phyloP scores from a whole-genome alignment of 2,888 invertebrate genomes.

The Pardosa pseudoannulata region DNA sequence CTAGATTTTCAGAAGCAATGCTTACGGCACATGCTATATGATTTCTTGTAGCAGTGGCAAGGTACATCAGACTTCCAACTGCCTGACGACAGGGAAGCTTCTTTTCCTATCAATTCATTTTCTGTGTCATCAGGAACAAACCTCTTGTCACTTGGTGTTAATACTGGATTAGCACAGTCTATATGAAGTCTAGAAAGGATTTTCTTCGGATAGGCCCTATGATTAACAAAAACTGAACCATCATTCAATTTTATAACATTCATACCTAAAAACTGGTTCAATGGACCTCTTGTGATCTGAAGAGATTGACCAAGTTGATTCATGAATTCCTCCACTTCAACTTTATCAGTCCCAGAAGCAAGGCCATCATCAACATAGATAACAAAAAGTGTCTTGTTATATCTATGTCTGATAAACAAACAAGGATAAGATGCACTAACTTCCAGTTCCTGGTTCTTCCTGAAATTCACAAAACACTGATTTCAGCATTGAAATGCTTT shows the following conservation, averaged over 20 bases:
- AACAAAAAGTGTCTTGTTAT: constrained; percentile 1
- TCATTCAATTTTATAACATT: constrained; percentile 11
- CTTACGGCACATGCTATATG: background rate
- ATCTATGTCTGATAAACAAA: constrained; percentile 4
- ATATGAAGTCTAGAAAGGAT: constrained; percentile 1
- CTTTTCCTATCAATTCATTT: background rate
- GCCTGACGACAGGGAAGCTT: constrained; percentile 6
- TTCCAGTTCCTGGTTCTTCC: background rate
- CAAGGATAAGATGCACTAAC: constrained; percentile 20
- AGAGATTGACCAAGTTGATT: constrained; percentile 1
- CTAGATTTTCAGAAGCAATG: constrained; percentile 1
- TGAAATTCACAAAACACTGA: constrained; percentile 45
- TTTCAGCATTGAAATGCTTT: constrained; percentile 74
- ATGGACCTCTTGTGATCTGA: constrained; percentile 16
- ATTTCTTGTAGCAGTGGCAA: constrained; percentile 2
- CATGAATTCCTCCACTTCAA: constrained; percentile 10
- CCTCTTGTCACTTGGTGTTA: constrained; percentile 13
- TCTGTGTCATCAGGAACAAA: background rate
- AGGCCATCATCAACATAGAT: constrained; percentile 29
- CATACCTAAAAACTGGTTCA: constrained; percentile 22
- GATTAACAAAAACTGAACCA: constrained; percentile 37
- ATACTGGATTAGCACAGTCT: constrained; percentile 9
- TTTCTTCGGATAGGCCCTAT: constrained; percentile 10
- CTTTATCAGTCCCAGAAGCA: background rate
- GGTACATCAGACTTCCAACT: constrained; percentile 8